Base-by-base conservation (phyloP, 1,140 invertebrate species). In the Zaprionus camerounensis region DNA sequence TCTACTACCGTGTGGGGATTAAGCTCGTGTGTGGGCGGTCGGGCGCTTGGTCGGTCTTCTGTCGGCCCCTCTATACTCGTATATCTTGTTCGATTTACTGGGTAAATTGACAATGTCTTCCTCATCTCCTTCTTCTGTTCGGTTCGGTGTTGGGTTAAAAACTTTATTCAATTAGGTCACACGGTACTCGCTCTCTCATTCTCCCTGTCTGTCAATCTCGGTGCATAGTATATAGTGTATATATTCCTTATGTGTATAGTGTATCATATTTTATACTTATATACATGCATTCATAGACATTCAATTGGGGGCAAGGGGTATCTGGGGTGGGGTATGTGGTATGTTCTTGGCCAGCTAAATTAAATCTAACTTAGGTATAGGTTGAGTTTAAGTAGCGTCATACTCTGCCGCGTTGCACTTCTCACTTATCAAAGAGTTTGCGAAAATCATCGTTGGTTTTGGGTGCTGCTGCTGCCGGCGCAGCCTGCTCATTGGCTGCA, bases 361-460 rank as follows among this genome's bases (percentile, higher is more conserved):
- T 51, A 24, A 1, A 24, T 22, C 46, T 51, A 62, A 38, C 67
- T 70, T 69, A 68, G 5, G 3, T n/a, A 15, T 64, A 46, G 46
- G 20, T 13, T 24, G 17, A 51, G 46, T 46, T 55, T 66, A 51
- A 41, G n/a, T 56, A 55, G 65, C 46, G 12, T 38, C 46, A 15
- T 28, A 34, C 55, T 46, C 3, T 22, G 55, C 20, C 31, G n/a
- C n/a, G 9, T 20, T 17, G 22, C 46, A 6, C 20, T 11, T 20
- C 15, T 17, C 24, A 51, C 46, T 51, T 76, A 55, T 76, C 76
- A 36, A 91, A 77, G 4, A 92, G 46, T 71, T 86, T 88, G 7
- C 91, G 76, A 64, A 92, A 92, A 31, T 92, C 88, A 5, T 82
- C 88, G 41, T 93, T 93, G 5, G 81, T 73, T 34, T 90, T 91